phyloP scores from a whole-genome alignment of 2,113 vertebrate genomes.

The Cyprinodon tularosa region DNA sequence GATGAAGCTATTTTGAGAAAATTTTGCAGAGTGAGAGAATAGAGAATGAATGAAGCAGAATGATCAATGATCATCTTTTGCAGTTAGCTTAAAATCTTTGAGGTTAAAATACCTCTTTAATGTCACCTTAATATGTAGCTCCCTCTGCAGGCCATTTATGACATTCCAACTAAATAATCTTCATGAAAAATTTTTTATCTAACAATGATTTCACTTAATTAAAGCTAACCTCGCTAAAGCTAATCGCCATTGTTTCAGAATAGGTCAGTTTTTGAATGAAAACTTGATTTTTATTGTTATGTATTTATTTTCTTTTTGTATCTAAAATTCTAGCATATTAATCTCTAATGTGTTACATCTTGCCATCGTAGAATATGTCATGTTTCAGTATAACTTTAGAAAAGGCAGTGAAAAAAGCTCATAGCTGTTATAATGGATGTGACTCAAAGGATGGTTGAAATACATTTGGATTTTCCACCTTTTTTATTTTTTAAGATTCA shows the following conservation, averaged over 20 bases:
- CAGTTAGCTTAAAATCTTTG: too few relatives aligned
- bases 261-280: neutral
- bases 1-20: too few relatives aligned
- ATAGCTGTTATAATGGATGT: neutral
- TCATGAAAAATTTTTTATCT: neutral
- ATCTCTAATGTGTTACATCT: neutral
- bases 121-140: too few relatives aligned
- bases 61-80: too few relatives aligned
- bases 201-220: neutral
- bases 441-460: neutral
- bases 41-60: too few relatives aligned
- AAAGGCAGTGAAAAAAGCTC: neutral
- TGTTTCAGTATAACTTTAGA: neutral
- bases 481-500: conserved; percentile 27
- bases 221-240: neutral
- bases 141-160: too few relatives aligned
- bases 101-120: too few relatives aligned
- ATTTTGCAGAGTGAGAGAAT: too few relatives aligned
- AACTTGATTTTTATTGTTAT: neutral
- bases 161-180: too few relatives aligned
- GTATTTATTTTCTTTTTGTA: neutral
- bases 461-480: neutral
- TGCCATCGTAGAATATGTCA: neutral
- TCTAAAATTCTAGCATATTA: neutral
- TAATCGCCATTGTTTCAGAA: neutral